Percentiles rank a stretch among this genome's conserved stretches.
phyloP scores from a whole-genome alignment of 2,888 invertebrate genomes.

The Stenodera caucasica region DNA sequence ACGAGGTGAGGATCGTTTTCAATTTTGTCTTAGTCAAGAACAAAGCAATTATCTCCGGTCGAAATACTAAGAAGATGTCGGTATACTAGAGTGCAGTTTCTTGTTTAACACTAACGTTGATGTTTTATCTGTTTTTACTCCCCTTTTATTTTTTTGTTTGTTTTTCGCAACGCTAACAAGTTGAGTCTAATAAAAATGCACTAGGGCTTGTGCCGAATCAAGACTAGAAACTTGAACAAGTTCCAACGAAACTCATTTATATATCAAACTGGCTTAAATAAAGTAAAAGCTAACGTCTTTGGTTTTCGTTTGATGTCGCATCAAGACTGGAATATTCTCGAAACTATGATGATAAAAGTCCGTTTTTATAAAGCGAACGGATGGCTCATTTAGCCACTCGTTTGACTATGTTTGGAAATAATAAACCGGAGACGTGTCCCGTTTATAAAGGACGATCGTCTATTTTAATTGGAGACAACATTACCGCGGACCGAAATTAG shows the following conservation, averaged over 20 bases:
- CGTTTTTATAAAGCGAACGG: constrained; percentile 14
- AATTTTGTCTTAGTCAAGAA: neutral
- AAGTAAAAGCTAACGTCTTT: neutral
- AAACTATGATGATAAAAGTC: neutral
- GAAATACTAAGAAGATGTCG: neutral
- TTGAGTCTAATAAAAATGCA: neutral
- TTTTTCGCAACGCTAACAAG: neutral
- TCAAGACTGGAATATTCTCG: neutral
- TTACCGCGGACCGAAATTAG: constrained; percentile 19
- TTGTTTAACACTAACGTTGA: neutral
- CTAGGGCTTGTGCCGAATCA: neutral
- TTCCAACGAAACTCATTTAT: neutral
- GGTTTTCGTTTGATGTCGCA: neutral
- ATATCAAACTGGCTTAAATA: neutral
- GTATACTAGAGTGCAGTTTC: neutral
- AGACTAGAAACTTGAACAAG: too few relatives aligned
- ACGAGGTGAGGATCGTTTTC: neutral
- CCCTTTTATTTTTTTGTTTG: neutral
- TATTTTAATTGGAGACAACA: constrained; percentile 35
- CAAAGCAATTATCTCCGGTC: neutral
- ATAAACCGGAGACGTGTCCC: constrained; percentile 37
- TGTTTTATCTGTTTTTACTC: neutral
- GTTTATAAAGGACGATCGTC: constrained; percentile 33
- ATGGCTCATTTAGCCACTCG: constrained; percentile 30
- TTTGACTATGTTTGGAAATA: constrained; percentile 35